Percentiles rank a stretch among this genome's conserved stretches.
phyloP scores from a whole-genome alignment of 2,888 invertebrate species.

The Cephus pygmeus region DNA sequence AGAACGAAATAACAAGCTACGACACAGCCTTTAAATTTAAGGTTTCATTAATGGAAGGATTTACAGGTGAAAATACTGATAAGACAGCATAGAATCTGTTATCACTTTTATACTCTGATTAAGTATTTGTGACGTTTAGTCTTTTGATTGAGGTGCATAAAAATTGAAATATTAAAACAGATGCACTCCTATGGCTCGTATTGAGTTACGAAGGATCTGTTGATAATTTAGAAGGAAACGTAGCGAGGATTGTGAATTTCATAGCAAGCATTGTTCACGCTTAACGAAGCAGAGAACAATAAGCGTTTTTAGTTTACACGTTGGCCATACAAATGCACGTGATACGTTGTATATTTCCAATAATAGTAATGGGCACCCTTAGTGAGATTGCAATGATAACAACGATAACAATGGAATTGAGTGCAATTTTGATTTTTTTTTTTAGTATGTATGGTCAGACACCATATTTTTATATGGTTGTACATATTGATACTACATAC shows the following conservation, averaged over 20 bases:
- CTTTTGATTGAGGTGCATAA: no score
- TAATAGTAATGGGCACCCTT: slow-evolving; percentile 22
- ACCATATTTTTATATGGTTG: no score
- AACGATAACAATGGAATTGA: slow-evolving; percentile 28
- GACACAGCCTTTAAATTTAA: slow-evolving; percentile 14
- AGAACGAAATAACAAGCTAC: slow-evolving; percentile 30
- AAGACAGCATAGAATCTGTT: no score
- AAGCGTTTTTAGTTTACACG: slow-evolving; percentile 8
- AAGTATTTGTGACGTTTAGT: no score
- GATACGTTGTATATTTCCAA: slow-evolving; percentile 26
- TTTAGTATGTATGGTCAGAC: no score
- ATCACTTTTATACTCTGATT: no score
- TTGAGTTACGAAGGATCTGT: no score
- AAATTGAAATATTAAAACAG: no score
- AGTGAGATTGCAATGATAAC: slow-evolving; percentile 32
- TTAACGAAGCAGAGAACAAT: slow-evolving; percentile 29
- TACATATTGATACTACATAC: no score
- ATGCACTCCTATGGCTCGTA: no score
- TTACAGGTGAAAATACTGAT: not conserved
- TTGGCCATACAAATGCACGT: slow-evolving; percentile 23
- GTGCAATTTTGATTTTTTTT: not conserved
- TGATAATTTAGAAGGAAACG: no score
- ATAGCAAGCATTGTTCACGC: slow-evolving; percentile 17
- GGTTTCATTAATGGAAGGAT: not conserved
- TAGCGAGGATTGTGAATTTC: no score